Evolutionary conservation across 1,140 invertebrate genomes (phyloP).

Genomic region (Euwallacea fornicatus): DNA sequence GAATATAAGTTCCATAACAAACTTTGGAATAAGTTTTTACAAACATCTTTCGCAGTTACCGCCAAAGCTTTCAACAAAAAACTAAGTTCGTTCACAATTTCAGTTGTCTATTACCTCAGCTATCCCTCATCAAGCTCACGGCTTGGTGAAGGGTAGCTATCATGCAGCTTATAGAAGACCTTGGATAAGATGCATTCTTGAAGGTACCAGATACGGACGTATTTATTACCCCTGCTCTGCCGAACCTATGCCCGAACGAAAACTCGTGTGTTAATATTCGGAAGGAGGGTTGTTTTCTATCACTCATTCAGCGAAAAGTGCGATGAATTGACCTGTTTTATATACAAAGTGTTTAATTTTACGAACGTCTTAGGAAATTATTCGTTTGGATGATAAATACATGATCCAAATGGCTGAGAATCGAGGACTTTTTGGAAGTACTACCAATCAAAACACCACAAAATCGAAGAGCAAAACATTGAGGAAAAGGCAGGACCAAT

Average conservation of each 20-base stretch:
- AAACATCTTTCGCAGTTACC: no score
- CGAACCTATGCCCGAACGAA: conserved; percentile 59
- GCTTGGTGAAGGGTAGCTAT: no score
- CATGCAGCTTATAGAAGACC: no score
- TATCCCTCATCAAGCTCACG: no score
- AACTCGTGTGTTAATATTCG: conserved; percentile 55
- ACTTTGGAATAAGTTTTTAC: no score
- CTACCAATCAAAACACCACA: conserved; percentile 43
- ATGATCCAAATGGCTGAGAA: conserved; percentile 79
- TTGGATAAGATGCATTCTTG: neutral
- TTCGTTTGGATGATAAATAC: conserved; percentile 74
- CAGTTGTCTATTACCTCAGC: no score
- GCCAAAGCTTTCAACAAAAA: no score
- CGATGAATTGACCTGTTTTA: neutral
- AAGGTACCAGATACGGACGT: conserved; percentile 72
- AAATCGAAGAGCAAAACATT: conserved; percentile 42
- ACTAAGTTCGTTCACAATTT: no score
- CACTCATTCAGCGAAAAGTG: conserved; percentile 68
- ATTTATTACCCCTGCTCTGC: conserved; percentile 64
- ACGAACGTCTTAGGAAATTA: conserved; percentile 59
- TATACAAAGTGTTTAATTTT: neutral
- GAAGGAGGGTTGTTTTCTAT: conserved; percentile 69
- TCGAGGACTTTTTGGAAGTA: conserved; percentile 70
- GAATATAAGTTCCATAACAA: no score
- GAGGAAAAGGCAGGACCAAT: conserved; percentile 41